Percentiles rank a stretch among this genome's conserved stretches.
These are phyloP conservation scores for Leuciscus idus DNA, from an alignment of 2,113 vertebrate genomes.

Conservation along the genomic window DNA sequence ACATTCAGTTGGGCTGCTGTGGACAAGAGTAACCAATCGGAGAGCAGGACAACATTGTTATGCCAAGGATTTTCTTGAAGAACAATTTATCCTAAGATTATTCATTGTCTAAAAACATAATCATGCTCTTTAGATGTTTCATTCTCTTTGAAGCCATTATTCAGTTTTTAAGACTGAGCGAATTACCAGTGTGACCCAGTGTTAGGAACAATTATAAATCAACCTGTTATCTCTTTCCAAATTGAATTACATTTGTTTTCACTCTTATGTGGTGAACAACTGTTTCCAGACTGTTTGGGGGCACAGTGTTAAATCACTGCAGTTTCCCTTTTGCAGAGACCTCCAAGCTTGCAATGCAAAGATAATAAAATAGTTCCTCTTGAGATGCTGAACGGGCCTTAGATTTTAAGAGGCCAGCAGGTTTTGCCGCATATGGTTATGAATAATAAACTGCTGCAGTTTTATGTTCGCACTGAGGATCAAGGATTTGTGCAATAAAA, in stretches of 20 bases:
- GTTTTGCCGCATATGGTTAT: background rate
- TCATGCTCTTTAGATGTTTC: background rate
- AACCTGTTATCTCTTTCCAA: background rate
- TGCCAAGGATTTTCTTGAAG: constrained; percentile 56
- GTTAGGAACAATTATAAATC: constrained; percentile 17
- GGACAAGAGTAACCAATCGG: constrained; percentile 61
- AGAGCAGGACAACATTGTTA: constrained; percentile 62
- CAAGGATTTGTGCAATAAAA: background rate
- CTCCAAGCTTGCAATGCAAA: constrained; percentile 10
- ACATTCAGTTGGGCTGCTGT: constrained; percentile 70
- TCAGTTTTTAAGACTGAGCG: background rate
- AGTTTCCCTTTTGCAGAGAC: background rate
- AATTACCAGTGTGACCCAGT: background rate
- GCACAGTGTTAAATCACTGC: background rate
- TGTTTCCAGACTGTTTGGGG: background rate
- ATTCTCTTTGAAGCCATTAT: background rate
- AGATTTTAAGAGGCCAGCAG: constrained; percentile 29
- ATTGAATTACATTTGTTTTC: constrained; percentile 24
- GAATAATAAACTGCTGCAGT: constrained; percentile 10
- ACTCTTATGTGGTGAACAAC: background rate
- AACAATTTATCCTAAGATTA: constrained; percentile 57
- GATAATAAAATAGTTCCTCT: constrained; percentile 27
- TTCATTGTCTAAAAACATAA: constrained; percentile 65
- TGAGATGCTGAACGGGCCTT: constrained; percentile 12
- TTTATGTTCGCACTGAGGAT: constrained; percentile 7